Base-by-base conservation (phyloP, 2,888 invertebrate genomes). In the Ichneumoninae sp. region DNA sequence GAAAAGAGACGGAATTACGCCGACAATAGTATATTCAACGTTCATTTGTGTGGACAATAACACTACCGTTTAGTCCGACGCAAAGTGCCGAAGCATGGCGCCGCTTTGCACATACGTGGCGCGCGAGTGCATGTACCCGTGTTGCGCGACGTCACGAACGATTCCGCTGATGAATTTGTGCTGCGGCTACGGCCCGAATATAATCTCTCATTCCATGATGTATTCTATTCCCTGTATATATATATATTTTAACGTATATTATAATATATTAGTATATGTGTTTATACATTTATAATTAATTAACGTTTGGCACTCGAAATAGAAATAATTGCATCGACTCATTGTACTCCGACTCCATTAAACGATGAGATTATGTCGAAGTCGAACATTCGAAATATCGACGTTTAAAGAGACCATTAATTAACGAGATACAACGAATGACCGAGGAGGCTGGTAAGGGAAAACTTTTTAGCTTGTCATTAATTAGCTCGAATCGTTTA, bases 91-190 rank as follows among this genome's bases (percentile, higher is more conserved):
- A 52, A 26, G 22, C 44, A 47, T 40, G 44, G 74, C 62, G 62
- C 65, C 85, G 84, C 80, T 83, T 62, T 71, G 72, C 80, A 77
- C 83, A 68, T 47, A 26, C 76, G 82, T 68, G 71, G 76, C 80
- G 69, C 79, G 82, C 85, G 72, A 82, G 76, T 36, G 19, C 30
- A n/a, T 5, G 44, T 54, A 50, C 33, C 10, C 26, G 52, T 47
- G 44, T 75, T 47, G 54, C 71, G 30, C 54, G 22, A 66, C 89
- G 89, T 90, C 86, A 87, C 87, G 87, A 88, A 82, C 88, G 88
- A 88, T 82, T 72, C 26, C 33, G 50, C 71, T 54, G 82, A 82
- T 78, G 66, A 78, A 82, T 82, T 72, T 68, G 40, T 26, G 36
- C 57, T 65, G 54, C 65, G 16, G 65, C 50, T 65, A 30, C 47